Evolutionary conservation across 2,797 vertebrate genomes (phyloP).

Genomic region (Eutrigla gurnardus): DNA sequence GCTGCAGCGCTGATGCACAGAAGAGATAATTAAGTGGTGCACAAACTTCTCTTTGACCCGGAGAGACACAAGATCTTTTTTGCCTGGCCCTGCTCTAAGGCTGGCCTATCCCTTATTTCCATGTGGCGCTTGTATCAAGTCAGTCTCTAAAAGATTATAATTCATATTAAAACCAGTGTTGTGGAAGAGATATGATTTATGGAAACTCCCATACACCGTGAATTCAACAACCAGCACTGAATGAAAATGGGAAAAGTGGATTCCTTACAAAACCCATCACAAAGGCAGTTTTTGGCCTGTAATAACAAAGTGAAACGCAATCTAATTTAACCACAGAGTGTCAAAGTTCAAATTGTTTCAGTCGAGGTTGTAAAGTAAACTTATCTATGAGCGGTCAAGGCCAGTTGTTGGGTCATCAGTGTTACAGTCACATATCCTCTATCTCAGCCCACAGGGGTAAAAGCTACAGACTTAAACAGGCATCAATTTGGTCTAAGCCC

Average conservation of each 20-base stretch:
- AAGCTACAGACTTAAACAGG: background rate
- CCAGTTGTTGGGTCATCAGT: background rate
- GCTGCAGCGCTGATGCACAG: conserved; percentile 9
- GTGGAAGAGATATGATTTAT: background rate
- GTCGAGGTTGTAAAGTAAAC: background rate
- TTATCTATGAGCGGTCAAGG: background rate
- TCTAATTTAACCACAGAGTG: background rate
- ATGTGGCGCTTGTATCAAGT: background rate
- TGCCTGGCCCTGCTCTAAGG: conserved; percentile 6
- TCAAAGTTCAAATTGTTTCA: conserved; percentile 26
- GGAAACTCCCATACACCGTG: background rate
- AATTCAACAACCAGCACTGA: background rate
- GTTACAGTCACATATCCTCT: background rate
- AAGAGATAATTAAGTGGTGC: conserved; percentile 29
- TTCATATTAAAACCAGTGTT: conserved; percentile 1
- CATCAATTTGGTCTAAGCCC: background rate
- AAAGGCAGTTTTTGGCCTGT: background rate
- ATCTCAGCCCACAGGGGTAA: background rate
- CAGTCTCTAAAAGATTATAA: background rate
- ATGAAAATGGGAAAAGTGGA: background rate
- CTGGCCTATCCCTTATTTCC: background rate
- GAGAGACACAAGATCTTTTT: background rate
- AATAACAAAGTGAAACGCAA: background rate
- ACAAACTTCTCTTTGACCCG: conserved; percentile 7
- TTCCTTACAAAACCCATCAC: background rate